phyloP scores from a whole-genome alignment of 2,113 vertebrate species.

The Microtus pennsylvanicus region DNA sequence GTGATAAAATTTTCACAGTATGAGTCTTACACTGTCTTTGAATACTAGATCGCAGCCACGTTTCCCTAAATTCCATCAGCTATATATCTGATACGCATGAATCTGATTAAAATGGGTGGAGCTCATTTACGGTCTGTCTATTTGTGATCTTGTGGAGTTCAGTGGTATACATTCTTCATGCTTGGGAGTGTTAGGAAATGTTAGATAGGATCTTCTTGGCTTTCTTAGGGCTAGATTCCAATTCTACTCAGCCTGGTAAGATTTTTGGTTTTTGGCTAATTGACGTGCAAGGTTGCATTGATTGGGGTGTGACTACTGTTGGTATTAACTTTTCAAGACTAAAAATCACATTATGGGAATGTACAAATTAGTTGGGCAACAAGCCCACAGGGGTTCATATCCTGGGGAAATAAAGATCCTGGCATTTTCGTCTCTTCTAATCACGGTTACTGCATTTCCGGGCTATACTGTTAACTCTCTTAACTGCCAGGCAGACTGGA shows the following conservation, averaged over 20 bases:
- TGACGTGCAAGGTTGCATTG: background rate
- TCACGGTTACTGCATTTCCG: background rate
- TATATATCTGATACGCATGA: background rate
- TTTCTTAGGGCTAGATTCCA: background rate
- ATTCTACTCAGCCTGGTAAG: constrained; percentile 27
- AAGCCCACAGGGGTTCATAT: background rate
- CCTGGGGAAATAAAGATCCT: constrained; percentile 18
- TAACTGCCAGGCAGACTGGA: background rate
- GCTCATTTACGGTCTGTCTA: background rate
- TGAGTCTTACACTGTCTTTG: background rate
- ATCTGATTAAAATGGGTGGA: background rate
- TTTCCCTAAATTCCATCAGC: background rate
- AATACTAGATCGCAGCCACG: background rate
- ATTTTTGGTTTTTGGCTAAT: background rate
- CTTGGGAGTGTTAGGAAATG: background rate
- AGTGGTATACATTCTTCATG: background rate
- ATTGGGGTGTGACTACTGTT: background rate
- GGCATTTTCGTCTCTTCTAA: background rate
- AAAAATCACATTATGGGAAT: background rate
- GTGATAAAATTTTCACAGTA: background rate
- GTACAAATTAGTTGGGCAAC: background rate
- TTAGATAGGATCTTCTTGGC: constrained; percentile 19
- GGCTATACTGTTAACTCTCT: background rate
- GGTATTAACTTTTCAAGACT: constrained; percentile 41
- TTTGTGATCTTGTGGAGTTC: background rate